These are phyloP conservation scores for Crossaster papposus DNA, from an alignment of 53 echinoderm and acorn worm genomes.

Conservation along the genomic window DNA sequence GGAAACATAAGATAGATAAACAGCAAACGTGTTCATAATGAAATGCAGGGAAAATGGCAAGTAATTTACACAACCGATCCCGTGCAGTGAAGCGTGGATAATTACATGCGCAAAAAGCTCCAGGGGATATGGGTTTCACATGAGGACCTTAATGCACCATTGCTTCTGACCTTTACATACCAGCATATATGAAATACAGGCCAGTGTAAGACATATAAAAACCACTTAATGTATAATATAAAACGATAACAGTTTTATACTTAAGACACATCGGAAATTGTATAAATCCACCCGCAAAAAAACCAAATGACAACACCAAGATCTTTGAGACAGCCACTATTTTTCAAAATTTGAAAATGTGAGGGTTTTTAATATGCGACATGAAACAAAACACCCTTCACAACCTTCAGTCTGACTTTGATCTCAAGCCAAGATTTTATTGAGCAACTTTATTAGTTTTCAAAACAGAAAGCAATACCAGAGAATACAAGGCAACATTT, in stretches of 20 bases:
- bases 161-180: not conserved
- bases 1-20: not conserved
- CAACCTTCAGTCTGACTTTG: not conserved
- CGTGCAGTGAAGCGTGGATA: not conserved
- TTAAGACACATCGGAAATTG: no score
- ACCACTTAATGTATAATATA: no score
- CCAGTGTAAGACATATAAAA: no score
- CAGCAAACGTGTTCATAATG: not conserved
- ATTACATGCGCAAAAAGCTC: not conserved
- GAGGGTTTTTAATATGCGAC: no score
- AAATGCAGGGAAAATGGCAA: not conserved
- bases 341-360: no score
- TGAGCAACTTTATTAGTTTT: not conserved
- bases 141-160: not conserved
- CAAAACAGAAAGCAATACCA: not conserved
- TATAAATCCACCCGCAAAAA: no score
- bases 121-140: not conserved
- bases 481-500: not conserved
- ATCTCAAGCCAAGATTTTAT: not conserved
- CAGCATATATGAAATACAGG: no score
- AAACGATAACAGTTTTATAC: no score
- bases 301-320: no score
- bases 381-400: no score
- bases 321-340: no score
- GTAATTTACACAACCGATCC: not conserved